phyloP scores from a whole-genome alignment of 2,113 vertebrate species.

The Coptodon rendalli region DNA sequence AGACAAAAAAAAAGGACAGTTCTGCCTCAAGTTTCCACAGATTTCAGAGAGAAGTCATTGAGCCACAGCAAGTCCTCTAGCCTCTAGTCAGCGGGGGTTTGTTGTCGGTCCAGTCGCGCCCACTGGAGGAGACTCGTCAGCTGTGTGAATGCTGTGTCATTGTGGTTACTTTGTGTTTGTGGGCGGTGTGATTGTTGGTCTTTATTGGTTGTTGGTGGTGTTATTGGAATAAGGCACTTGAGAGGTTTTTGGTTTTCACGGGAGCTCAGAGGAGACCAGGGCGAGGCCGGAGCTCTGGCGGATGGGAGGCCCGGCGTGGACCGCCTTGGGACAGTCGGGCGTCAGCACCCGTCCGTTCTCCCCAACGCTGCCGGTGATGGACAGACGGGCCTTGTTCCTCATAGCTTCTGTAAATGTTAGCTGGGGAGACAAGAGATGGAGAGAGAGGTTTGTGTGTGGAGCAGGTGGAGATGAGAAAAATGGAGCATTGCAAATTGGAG shows the following conservation, averaged over 20 bases:
- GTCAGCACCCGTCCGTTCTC: constrained; percentile 96
- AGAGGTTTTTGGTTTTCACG: constrained; percentile 97
- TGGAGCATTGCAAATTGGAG: constrained; percentile 15
- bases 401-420: constrained; percentile 99
- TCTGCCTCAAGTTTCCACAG: constrained; percentile 25
- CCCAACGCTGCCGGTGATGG: constrained; percentile 97
- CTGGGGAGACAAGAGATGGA: constrained; percentile 61
- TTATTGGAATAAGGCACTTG: constrained; percentile 92
- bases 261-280: constrained; percentile 97
- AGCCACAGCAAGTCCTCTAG: background rate
- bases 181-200: background rate
- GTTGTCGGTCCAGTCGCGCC: background rate
- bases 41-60: background rate
- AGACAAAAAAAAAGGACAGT: background rate
- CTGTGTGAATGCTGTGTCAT: constrained; percentile 9
- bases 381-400: constrained; percentile 98
- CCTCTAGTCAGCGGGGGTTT: background rate
- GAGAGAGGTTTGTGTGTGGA: background rate
- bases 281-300: constrained; percentile 97
- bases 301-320: constrained; percentile 88
- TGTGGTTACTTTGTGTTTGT: constrained; percentile 17
- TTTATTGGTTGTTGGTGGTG: background rate
- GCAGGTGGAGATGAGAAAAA: background rate
- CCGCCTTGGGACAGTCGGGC: constrained; percentile 95
- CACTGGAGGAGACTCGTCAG: constrained; percentile 14